Conservation (phyloP, 2,113 vertebrate species). For the Penelope pileata region DNA sequence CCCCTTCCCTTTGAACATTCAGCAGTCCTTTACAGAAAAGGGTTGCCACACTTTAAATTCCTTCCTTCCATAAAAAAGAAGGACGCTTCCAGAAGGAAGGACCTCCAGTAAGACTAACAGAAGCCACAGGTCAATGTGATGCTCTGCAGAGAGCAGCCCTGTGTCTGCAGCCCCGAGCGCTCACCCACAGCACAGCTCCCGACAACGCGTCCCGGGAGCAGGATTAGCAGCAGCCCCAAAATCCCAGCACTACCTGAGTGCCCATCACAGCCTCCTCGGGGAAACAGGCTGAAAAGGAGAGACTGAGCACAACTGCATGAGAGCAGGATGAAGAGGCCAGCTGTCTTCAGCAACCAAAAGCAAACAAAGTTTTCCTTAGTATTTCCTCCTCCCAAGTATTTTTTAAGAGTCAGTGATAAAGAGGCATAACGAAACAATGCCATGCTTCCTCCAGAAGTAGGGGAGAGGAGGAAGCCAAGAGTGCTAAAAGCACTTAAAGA, state of each 20-base stretch:
- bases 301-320: slow-evolving; percentile 48
- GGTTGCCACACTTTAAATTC: neutral
- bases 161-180: neutral
- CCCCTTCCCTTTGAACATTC: neutral
- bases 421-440: neutral
- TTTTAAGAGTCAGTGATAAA: neutral
- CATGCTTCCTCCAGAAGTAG: neutral
- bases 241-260: slow-evolving; percentile 60
- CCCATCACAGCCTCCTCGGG: slow-evolving; percentile 50
- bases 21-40: neutral
- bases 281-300: slow-evolving; percentile 61
- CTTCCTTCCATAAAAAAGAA: neutral
- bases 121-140: neutral
- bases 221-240: slow-evolving; percentile 65
- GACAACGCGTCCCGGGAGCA: slow-evolving; percentile 47
- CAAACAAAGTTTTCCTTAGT: neutral
- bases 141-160: neutral
- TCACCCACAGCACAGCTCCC: neutral
- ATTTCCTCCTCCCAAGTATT: neutral
- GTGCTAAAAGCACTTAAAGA: neutral
- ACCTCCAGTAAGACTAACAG: neutral
- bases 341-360: neutral
- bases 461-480: neutral
- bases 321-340: neutral
- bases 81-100: neutral